Conservation (phyloP, 2,113 vertebrate species). For the Columbina picui region DNA sequence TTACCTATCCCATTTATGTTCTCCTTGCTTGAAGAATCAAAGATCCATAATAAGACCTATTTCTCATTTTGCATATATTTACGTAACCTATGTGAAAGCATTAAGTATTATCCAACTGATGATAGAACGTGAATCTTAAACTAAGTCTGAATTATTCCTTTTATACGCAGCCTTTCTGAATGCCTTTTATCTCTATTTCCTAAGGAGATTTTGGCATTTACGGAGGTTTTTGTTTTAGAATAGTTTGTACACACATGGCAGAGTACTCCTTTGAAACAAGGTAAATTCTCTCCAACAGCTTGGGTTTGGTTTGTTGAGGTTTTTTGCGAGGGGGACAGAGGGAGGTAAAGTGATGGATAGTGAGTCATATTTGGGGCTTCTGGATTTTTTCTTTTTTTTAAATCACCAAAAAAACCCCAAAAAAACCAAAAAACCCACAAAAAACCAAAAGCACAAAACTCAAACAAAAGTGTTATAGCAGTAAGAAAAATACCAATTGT, state of each 20-base stretch:
- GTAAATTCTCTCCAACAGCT: neutral
- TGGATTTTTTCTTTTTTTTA: neutral
- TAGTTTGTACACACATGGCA: too few species aligned
- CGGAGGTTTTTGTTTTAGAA: neutral
- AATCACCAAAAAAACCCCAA: neutral
- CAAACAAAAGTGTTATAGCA: neutral
- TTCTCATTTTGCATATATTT: neutral
- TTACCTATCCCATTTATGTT: neutral
- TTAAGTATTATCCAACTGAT: neutral
- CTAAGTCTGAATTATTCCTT: neutral
- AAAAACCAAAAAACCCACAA: too few species aligned
- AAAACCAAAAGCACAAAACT: too few species aligned
- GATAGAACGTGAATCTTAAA: neutral
- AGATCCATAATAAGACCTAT: neutral
- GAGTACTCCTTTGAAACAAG: neutral
- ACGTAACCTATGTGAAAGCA: neutral
- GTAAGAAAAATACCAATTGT: neutral
- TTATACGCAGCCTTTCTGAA: neutral
- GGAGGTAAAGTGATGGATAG: too few species aligned
- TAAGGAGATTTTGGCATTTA: neutral
- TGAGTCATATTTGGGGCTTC: fast-evolving
- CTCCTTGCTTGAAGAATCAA: neutral
- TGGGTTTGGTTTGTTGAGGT: neutral
- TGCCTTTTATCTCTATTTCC: neutral
- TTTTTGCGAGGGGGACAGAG: too few species aligned